These are phyloP conservation scores for Fistularia tabacaria DNA, from an alignment of 2,797 vertebrate genomes.

Conservation along the genomic window DNA sequence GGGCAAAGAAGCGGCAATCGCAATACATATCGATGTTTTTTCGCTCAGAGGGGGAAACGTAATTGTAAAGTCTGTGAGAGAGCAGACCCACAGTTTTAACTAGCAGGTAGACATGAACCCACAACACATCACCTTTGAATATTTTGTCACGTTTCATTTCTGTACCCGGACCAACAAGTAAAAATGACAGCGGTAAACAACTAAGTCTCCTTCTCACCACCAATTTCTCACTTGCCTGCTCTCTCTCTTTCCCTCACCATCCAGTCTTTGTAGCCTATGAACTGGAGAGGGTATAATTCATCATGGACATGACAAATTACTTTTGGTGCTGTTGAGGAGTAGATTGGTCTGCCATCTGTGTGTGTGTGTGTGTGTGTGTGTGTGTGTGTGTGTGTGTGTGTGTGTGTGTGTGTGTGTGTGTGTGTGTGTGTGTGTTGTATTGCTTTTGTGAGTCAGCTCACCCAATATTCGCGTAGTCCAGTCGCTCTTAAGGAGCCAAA, in stretches of 20 bases:
- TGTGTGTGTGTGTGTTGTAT: constrained; percentile 6
- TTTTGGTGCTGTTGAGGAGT: constrained; percentile 53
- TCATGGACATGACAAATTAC: constrained; percentile 76
- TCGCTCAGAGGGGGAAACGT: too few relatives aligned
- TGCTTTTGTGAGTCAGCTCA: neutral
- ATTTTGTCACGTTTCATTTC: constrained; percentile 1
- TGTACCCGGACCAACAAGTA: constrained; percentile 12
- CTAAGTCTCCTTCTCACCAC: constrained; percentile 11
- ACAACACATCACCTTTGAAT: neutral
- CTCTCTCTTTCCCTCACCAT: constrained; percentile 16
- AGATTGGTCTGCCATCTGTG: constrained; percentile 20
- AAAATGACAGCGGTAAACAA: constrained; percentile 56
- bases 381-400: constrained; percentile 12
- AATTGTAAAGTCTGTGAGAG: too few relatives aligned
- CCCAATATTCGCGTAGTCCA: too few relatives aligned
- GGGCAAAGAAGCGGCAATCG: too few relatives aligned
- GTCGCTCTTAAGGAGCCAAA: too few relatives aligned
- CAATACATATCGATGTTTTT: too few relatives aligned
- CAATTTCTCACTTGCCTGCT: constrained; percentile 2
- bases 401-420: too few relatives aligned
- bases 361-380: constrained; percentile 6
- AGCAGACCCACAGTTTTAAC: neutral
- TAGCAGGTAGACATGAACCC: neutral
- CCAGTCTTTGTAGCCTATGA: constrained; percentile 54
- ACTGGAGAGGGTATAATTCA: constrained; percentile 68